Base-by-base conservation (phyloP, 2,888 invertebrate species). In the Cantharis lateralis region DNA sequence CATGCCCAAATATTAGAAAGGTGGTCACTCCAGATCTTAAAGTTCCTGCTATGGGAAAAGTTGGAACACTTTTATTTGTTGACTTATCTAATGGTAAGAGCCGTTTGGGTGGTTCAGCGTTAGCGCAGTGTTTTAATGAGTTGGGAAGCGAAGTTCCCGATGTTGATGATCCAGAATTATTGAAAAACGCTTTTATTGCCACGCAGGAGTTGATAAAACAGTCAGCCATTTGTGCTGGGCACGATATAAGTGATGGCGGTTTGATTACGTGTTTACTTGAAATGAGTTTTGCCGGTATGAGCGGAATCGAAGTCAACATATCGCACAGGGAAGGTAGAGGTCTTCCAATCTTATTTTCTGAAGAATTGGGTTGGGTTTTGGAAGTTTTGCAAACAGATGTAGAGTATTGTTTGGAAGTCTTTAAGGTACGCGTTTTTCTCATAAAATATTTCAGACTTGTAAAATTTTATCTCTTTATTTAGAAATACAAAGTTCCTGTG, bases 221-320 rank as follows among this genome's bases (percentile, higher is more conserved):
- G 81, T 91, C 91, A 3, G 92, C 92, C 85, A 87, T 96, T 10
- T 86, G 94, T 48, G 91, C 98, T 5, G 98, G 98, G 0, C 99
- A 99, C 87, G 99, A 99, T 87, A 91, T 99, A 5, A 98, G 98
- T 86, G 99, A 99, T 89, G 99, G 99, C 18, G 99, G 99, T 28
- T 90, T 99, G 32, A 90, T 99, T 63, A 95, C 95, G 0, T 95
- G 96, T 82, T 87, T 96, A 0, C 86, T 99, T 76, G 99, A 99
- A 89, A 98, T 99, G 98, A 95, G 95, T n/a, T 96, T 99, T 86
- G 97, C 93, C 75, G 98, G 98, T 61, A 89, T 98, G 76, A 92
- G 94, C 82, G 98, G 98, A 0, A 84, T 97, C 15, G 89, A 92
- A 15, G 86, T 95, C 0, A 91, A 94, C 80, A 85, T 96, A 15